Base-by-base conservation (phyloP, 2,113 vertebrate genomes). In the Seriola rivoliana region DNA sequence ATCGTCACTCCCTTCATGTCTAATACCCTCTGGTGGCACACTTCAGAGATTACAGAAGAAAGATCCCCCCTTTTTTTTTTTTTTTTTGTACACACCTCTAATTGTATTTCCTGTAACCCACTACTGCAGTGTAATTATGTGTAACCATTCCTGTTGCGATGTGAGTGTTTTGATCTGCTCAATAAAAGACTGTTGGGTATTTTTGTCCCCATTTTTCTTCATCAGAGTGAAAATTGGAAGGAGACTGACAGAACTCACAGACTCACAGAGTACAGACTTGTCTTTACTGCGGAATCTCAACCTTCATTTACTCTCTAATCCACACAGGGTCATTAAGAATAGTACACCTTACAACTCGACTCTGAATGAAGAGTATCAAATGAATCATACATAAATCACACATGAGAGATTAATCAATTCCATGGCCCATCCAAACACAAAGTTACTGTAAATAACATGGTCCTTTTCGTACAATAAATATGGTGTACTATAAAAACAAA, bases 71-170 rank as follows among this genome's bases (percentile, higher is more conserved):
- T n/a, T n/a, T n/a, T n/a, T n/a, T 0, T 36, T 52, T n/a, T 79
- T 54, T 73, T 82, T 74, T 82, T 80, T 77, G 29, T 73, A 83
- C 11, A 34, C 76, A 78, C 71, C 68, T 69, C 54, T 44, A 57
- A 78, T 63, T 91, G 81, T 78, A 73, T 89, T 90, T 90, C 90
- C 84, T 92, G 86, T 90, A 92, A 91, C 72, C 82, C 75, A 72
- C 82, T 84, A 81, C 88, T 87, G 74, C 85, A 81, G 80, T 83
- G 66, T 89, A 59, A 90, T 86, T 85, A 76, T 78, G 75, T 88
- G 79, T 90, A 87, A 84, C 60, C 66, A 21, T 58, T 86, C 67
- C 13, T 84, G 79, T 77, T 87, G 81, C 69, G 58, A 54, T 71
- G 63, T 50, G 46, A 86, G 46, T 80, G 67, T 86, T 91, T 85